Evolutionary conservation across 2,888 invertebrate genomes (phyloP).

Genomic region (Andrena fulva): DNA sequence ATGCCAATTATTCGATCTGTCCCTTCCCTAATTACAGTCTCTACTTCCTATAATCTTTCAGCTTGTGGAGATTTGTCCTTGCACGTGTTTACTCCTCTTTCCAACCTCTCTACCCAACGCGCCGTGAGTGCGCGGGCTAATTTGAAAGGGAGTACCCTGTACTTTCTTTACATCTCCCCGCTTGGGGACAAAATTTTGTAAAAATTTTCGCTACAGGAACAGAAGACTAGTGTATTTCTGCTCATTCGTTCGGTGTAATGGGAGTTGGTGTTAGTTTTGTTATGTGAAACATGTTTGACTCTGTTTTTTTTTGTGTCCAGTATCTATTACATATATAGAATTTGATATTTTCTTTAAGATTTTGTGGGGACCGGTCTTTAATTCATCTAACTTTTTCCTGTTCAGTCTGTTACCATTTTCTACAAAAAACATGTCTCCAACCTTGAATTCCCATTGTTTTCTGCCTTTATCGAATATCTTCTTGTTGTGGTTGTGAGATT

Average conservation of each 20-base stretch:
- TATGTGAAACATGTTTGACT: constrained; percentile 33
- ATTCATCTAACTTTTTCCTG: constrained; percentile 10
- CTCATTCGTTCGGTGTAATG: neutral
- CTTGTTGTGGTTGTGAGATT: constrained; percentile 8
- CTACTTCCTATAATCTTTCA: neutral
- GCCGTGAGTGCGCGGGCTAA: neutral
- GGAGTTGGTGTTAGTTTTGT: constrained; percentile 27
- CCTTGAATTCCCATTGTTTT: constrained; percentile 1
- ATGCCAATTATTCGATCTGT: neutral
- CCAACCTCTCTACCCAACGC: neutral
- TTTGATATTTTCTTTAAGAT: constrained; percentile 32
- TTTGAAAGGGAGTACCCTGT: neutral
- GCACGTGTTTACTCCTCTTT: neutral
- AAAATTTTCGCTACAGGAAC: neutral
- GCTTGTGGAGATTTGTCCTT: too few species aligned
- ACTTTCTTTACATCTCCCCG: constrained; percentile 8
- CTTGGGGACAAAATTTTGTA: neutral
- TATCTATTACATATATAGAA: constrained; percentile 32
- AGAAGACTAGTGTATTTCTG: neutral
- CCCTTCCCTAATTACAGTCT: neutral
- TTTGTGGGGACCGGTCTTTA: constrained; percentile 12
- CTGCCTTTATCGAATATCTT: constrained; percentile 1
- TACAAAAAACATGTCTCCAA: neutral
- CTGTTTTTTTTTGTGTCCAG: constrained; percentile 34
- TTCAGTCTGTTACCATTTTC: neutral